Conservation (phyloP, 2,113 vertebrate species). For the Arenaria interpres region DNA sequence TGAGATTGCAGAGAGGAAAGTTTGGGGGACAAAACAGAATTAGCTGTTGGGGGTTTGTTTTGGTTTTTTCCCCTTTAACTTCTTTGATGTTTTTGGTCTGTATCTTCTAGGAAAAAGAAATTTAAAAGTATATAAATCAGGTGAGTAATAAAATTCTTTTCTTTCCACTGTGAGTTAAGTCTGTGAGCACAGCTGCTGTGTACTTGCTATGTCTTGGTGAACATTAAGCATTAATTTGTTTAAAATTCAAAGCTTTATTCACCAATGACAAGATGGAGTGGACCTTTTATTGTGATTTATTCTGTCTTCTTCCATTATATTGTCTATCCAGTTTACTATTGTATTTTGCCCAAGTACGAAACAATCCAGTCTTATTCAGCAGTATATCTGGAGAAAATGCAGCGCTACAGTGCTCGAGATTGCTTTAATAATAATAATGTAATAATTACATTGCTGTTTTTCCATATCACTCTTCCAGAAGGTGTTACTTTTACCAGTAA, state of each 20-base stretch:
- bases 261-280: background rate
- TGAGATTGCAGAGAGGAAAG: background rate
- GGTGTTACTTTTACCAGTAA: background rate
- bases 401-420: background rate
- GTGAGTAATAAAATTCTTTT: background rate
- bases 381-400: background rate
- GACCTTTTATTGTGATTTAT: background rate
- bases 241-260: background rate
- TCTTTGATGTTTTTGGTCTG: background rate
- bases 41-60: background rate
- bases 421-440: background rate
- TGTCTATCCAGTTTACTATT: background rate
- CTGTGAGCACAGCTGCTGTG: background rate
- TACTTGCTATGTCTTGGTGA: background rate
- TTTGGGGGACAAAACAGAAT: background rate
- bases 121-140: background rate
- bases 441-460: background rate
- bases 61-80: rapidly evolving
- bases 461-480: background rate
- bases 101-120: background rate
- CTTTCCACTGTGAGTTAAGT: background rate
- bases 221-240: background rate
- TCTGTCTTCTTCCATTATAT: background rate
- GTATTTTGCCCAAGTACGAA: background rate
- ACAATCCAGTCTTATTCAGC: background rate